phyloP scores from a whole-genome alignment of 2,888 invertebrate species.

The Spisula subtruncata region DNA sequence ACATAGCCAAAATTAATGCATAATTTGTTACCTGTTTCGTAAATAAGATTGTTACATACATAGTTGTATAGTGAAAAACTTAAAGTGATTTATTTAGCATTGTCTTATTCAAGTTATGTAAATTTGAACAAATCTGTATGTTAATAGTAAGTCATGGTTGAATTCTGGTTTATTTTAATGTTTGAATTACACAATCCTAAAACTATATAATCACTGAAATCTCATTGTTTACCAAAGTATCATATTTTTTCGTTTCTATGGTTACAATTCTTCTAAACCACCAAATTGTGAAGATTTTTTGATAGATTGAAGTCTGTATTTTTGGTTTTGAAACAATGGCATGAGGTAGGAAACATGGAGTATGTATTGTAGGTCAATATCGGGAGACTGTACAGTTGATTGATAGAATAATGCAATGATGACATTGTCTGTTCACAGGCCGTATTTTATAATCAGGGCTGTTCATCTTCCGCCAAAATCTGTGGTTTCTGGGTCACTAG shows the following conservation, averaged over 20 bases:
- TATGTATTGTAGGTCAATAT: neutral
- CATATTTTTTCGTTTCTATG: slow-evolving; percentile 30
- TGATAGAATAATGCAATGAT: neutral
- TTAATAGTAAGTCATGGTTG: neutral
- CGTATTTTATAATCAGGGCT: too few species aligned
- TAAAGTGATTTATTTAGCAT: too few species aligned
- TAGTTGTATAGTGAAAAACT: too few species aligned
- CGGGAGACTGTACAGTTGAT: neutral
- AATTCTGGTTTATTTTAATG: neutral
- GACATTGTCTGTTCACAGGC: neutral
- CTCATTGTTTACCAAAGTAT: slow-evolving; percentile 4
- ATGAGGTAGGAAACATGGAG: neutral
- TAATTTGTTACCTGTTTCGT: neutral
- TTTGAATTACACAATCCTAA: neutral
- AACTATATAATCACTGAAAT: neutral
- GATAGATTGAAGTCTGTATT: slow-evolving; percentile 10
- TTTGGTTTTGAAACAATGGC: neutral
- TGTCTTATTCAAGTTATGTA: neutral
- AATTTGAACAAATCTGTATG: neutral
- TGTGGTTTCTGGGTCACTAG: too few species aligned
- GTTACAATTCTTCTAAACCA: slow-evolving; percentile 39
- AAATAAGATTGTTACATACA: too few species aligned
- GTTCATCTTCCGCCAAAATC: too few species aligned
- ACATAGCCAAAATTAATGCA: neutral
- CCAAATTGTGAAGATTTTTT: slow-evolving; percentile 30